Evolutionary conservation across 2,797 vertebrate genomes (phyloP).

Genomic region (Cheirogaleus major): DNA sequence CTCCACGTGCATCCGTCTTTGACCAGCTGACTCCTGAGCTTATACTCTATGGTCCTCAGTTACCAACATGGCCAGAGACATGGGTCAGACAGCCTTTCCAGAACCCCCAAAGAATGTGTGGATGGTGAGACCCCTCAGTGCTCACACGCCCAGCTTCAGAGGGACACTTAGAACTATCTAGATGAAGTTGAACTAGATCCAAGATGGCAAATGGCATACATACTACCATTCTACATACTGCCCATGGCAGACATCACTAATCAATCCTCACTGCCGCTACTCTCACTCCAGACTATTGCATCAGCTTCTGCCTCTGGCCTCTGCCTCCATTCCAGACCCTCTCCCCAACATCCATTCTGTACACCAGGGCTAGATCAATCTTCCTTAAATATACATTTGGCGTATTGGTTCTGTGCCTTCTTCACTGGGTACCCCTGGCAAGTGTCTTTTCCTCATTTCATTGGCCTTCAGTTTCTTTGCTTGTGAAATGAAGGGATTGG

Average conservation of each 20-base stretch:
- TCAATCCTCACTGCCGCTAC: neutral
- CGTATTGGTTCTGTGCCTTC: neutral
- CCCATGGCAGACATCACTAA: neutral
- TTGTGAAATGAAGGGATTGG: neutral
- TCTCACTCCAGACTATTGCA: neutral
- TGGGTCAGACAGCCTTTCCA: neutral
- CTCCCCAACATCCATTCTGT: neutral
- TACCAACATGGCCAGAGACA: neutral
- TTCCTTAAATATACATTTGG: neutral
- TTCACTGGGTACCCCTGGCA: neutral
- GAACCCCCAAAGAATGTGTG: neutral
- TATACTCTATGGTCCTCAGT: neutral
- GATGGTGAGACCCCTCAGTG: neutral
- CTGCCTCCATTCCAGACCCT: neutral
- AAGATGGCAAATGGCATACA: neutral
- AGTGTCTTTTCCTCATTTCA: conserved; percentile 23
- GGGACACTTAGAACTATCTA: neutral
- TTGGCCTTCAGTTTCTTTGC: neutral
- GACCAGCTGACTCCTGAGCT: neutral
- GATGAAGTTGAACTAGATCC: neutral
- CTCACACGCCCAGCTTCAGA: neutral
- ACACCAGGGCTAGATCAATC: neutral
- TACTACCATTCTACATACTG: neutral
- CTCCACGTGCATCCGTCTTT: neutral
- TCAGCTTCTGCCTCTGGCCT: neutral